Evolutionary conservation across 1,140 invertebrate species (phyloP).

Genomic region (Adelges cooleyi): DNA sequence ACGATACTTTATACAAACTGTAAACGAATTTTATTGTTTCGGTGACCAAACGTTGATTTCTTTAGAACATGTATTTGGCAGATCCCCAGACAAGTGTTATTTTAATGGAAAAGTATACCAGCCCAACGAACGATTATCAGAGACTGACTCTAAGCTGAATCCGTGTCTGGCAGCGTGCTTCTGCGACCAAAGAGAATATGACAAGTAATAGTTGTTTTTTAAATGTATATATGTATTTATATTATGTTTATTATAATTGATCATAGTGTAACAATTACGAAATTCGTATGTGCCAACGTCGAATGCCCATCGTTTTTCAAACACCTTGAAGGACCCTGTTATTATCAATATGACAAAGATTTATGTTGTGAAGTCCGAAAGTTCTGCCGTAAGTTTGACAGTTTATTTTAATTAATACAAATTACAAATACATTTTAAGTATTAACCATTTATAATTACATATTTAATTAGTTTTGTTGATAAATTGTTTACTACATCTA

Average conservation of each 20-base stretch:
- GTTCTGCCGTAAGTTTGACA: slow-evolving; percentile 15
- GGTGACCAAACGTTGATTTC: too few species aligned
- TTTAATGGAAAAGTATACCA: slow-evolving; percentile 8
- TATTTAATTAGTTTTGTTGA: too few species aligned
- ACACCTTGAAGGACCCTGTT: background rate
- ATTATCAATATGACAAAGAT: slow-evolving; percentile 18
- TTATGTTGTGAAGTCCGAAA: background rate
- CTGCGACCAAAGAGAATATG: background rate
- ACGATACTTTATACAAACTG: too few species aligned
- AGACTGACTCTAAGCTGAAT: background rate
- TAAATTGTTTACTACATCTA: too few species aligned
- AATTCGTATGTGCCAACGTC: slow-evolving; percentile 9
- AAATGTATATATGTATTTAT: too few species aligned
- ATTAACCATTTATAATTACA: too few species aligned
- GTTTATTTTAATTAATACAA: too few species aligned
- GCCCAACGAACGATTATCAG: background rate
- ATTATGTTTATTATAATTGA: too few species aligned
- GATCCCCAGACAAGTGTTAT: slow-evolving; percentile 2
- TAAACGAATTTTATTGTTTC: too few species aligned
- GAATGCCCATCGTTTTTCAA: slow-evolving; percentile 14
- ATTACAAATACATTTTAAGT: too few species aligned
- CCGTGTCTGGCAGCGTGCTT: slow-evolving; percentile 1
- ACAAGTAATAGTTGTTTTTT: slow-evolving; percentile 8
- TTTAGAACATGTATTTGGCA: background rate
- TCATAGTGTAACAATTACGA: background rate